Evolutionary conservation across 2,888 invertebrate genomes (phyloP).

Genomic region (Phyto melanocephala): DNA sequence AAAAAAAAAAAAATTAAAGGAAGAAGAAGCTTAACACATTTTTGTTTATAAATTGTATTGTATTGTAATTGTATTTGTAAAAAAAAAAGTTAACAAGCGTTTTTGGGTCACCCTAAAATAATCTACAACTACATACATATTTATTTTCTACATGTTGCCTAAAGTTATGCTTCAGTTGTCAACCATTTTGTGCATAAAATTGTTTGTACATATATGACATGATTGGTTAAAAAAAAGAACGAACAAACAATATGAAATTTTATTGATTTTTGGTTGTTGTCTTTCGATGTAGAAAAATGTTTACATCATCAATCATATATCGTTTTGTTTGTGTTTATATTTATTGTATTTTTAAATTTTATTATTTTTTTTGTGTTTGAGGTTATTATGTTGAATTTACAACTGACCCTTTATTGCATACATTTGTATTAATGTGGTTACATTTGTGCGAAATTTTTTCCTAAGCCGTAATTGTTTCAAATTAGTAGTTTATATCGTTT

Average conservation of each 20-base stretch:
- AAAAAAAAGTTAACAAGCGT: too few species aligned
- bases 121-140: not conserved
- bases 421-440: not conserved
- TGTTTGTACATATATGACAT: constrained; percentile 8
- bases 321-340: not conserved
- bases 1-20: too few species aligned
- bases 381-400: too few species aligned
- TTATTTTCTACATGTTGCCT: not conserved
- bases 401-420: not conserved
- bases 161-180: constrained; percentile 42
- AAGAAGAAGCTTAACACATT: too few species aligned
- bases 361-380: not conserved
- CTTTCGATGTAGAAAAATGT: not conserved
- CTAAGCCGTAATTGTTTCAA: too few species aligned
- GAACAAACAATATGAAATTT: too few species aligned
- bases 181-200: constrained; percentile 23
- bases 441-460: too few species aligned
- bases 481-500: too few species aligned
- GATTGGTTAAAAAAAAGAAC: constrained; percentile 9
- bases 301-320: constrained; percentile 23
- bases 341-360: not conserved
- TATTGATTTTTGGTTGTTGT: constrained; percentile 18
- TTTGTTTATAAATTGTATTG: too few species aligned
- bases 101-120: too few species aligned
- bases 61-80: too few species aligned